phyloP scores from a whole-genome alignment of 2,113 vertebrate species.

The Strix aluco region DNA sequence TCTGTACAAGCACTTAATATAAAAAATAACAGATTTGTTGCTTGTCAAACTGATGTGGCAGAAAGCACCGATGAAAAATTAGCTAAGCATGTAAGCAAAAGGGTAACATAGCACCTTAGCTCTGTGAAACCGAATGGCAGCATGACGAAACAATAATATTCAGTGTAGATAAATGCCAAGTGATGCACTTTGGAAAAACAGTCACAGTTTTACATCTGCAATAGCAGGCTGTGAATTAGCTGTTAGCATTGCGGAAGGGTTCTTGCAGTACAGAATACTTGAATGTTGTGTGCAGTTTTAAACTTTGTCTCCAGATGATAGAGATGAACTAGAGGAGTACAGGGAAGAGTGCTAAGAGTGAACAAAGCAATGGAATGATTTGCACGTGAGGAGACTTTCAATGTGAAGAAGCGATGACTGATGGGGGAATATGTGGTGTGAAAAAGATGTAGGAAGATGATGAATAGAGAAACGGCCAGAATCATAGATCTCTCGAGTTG shows the following conservation, averaged over 20 bases:
- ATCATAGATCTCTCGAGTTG: background rate
- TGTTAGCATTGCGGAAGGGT: background rate
- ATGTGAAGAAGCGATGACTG: background rate
- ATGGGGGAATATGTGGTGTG: background rate
- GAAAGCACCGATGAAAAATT: background rate
- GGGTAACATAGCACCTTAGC: background rate
- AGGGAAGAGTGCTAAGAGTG: background rate
- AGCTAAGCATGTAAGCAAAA: background rate
- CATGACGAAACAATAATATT: background rate
- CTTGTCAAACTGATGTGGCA: background rate
- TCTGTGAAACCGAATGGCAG: background rate
- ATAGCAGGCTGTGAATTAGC: background rate
- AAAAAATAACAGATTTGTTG: background rate
- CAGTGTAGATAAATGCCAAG: background rate
- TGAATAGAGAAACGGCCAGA: background rate
- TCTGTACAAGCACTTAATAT: background rate
- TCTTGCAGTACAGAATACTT: background rate
- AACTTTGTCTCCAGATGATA: background rate
- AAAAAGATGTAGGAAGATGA: background rate
- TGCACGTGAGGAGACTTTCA: background rate
- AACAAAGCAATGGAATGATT: background rate
- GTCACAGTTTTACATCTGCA: background rate
- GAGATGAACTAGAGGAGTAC: background rate
- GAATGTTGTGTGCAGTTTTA: background rate
- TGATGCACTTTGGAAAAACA: background rate